Evolutionary conservation across 2,797 vertebrate species (phyloP), one percentile per base, ranked within the genome.

Genomic region (Setipinna tenuifilis): DNA sequence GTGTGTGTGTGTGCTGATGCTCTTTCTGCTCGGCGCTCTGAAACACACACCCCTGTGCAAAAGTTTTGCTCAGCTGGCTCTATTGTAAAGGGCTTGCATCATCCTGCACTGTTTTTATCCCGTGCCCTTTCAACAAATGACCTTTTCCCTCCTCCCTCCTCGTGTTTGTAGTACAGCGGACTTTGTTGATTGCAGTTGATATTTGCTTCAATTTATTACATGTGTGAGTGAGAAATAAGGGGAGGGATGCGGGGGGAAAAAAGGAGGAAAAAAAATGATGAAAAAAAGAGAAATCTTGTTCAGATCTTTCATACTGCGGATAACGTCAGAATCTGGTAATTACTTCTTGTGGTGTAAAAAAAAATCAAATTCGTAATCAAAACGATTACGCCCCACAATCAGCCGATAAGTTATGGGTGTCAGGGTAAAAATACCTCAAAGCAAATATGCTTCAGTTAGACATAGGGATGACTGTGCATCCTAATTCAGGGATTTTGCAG

Each of bases 401-500:
- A 75, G 28, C 28, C 68, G 19, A 75, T 75, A 75, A 75, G 68
- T 35, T 75, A 75, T 17, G 68, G 68, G 68, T 75, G 68, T 35
- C 68, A 75, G 68, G 83, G 83, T 58, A 87, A 82, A 89, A 89
- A 86, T 75, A 89, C 41, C 88, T 89, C 84, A 82, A 86, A 89
- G 83, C 80, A 84, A 88, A 86, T 83, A 85, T 75, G 23, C 86
- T 83, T 11, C 21, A 88, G 82, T 87, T 31, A 58, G 84, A 57
- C 75, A 61, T 3, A 23, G 2, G 16, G 81, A 21, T 19, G 23
- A 11, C 57, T 23, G 83, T 28, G 83, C 86, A 88, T 87, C 62
- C 83, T 89, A 87, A 90, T 86, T 89, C 75, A 16, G 83, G 84
- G 86, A 88, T 89, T 87, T 84, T 81, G 44, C 19, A 23, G 68